A percentile compares a stretch with the other conserved stretches of the same genome.
Conservation (phyloP, 1,140 invertebrate species). For the Drosophila nigromelanica region DNA sequence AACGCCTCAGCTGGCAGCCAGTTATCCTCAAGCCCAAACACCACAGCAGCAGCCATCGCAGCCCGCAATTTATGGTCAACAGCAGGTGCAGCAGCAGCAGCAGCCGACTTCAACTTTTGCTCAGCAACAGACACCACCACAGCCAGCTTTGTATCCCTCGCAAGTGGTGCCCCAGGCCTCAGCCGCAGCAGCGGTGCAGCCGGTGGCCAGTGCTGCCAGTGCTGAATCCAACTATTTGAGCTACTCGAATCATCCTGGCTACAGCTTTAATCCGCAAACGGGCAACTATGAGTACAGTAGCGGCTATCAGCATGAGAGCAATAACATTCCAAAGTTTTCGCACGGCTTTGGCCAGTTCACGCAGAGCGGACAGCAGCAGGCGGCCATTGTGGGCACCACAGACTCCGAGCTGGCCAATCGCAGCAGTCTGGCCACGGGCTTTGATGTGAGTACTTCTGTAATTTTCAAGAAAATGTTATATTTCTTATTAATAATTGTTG, state of each 20-base stretch:
- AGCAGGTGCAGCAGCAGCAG: background rate
- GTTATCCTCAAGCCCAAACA: constrained; percentile 43
- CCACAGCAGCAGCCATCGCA: constrained; percentile 24
- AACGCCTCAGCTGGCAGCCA: constrained; percentile 23
- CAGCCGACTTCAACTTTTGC: background rate
- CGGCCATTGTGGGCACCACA: constrained; percentile 63
- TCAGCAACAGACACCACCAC: background rate
- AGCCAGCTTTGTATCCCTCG: constrained; percentile 1
- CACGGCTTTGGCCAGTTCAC: constrained; percentile 72
- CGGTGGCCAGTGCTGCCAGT: background rate
- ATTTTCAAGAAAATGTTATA: too few species aligned
- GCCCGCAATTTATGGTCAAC: constrained; percentile 5
- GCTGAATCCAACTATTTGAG: constrained; percentile 44
- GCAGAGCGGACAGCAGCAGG: constrained; percentile 62
- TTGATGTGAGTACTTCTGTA: constrained; percentile 62
- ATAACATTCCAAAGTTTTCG: constrained; percentile 31
- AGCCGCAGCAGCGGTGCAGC: background rate
- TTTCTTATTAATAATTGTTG: background rate
- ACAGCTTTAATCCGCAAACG: constrained; percentile 77
- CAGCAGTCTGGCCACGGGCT: constrained; percentile 71
- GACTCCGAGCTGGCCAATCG: constrained; percentile 71
- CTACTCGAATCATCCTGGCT: constrained; percentile 80
- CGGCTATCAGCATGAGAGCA: constrained; percentile 72
- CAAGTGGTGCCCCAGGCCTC: background rate
- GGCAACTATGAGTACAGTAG: constrained; percentile 79